These are phyloP conservation scores for Thamnaconus septentrionalis DNA, from an alignment of 2,113 vertebrate genomes.

Conservation along the genomic window DNA sequence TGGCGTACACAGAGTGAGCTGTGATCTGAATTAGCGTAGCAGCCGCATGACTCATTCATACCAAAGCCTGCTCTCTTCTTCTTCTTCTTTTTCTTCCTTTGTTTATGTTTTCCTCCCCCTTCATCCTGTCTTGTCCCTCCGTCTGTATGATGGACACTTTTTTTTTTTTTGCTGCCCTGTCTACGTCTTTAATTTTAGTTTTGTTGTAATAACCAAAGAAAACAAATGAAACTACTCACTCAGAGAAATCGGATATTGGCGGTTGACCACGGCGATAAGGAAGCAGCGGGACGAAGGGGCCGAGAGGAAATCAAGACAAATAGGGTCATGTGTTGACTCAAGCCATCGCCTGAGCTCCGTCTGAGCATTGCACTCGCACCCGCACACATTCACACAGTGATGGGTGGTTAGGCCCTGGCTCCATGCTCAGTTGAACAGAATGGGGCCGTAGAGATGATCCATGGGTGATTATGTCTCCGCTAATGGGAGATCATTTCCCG, in stretches of 20 bases:
- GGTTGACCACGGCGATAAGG: constrained; percentile 7
- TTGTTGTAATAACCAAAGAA: constrained; percentile 5
- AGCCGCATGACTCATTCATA: constrained; percentile 50
- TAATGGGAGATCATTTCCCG: constrained; percentile 80
- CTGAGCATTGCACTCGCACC: constrained; percentile 32
- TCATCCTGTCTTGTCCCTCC: constrained; percentile 38
- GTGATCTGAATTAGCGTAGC: constrained; percentile 56
- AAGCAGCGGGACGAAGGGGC: background rate
- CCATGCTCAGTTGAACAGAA: constrained; percentile 78
- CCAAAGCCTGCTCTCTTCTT: constrained; percentile 21
- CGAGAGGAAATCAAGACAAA: constrained; percentile 21
- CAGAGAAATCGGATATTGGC: constrained; percentile 10
- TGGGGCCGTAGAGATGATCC: constrained; percentile 79
- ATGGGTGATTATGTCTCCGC: constrained; percentile 79
- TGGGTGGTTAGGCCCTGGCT: constrained; percentile 65
- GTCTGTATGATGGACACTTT: constrained; percentile 24
- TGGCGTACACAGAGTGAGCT: constrained; percentile 50
- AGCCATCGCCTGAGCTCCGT: constrained; percentile 52
- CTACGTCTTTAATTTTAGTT: constrained; percentile 24
- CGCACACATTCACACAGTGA: constrained; percentile 43
- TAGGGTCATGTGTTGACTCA: constrained; percentile 60
- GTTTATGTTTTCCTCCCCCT: constrained; percentile 56
- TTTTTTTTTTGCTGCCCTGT: background rate
- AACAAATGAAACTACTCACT: constrained; percentile 19
- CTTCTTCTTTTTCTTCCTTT: constrained; percentile 21